Base-by-base conservation (phyloP, 2,113 vertebrate genomes). In the Rana temporaria region DNA sequence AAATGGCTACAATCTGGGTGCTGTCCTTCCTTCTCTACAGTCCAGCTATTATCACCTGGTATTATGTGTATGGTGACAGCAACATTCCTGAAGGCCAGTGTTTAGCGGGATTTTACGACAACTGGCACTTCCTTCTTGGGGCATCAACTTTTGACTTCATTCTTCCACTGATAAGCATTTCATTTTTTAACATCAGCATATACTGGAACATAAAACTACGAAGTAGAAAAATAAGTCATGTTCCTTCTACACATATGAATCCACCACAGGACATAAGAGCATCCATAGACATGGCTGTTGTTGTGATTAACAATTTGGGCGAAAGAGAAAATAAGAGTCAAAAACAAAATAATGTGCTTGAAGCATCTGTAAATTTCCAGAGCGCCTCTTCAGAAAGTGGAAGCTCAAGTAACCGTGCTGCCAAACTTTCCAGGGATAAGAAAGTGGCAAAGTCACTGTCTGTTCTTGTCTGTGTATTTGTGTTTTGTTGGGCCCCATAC, bases 401-500 rank as follows among this genome's bases (percentile, higher is more conserved):
- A 48, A 19, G 42, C 2, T 48, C 16, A 11, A 76, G 42, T 0
- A 90, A 96, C 72, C 20, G 64, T 63, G 32, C 32, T 24, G 55
- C 15, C 3, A 79, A 85, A 0, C 85, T 85, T 81, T 92, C 92
- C 86, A 91, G 92, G 85, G 94, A 95, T 85, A 95, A 91, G 87
- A 95, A 93, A 87, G 88, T 94, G 24, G 95, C 95, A 0, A 95
- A 93, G 88, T 96, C 94, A 0, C 91, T 97, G 68, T 93, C 93
- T n/a, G 87, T 97, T 86, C 93, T 96, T 60, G 92, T 96, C 3
- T 91, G 91, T 65, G 90, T 88, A 38, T 96, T 97, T 90, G 89
- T 87, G 63, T 20, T 96, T 84, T 96, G 95, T 89, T 97, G 96
- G 95, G 93, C 94, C 56, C 95, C 95, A 0, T 95, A 96, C 85